A percentile compares a stretch with the other conserved stretches of the same genome.
These are phyloP conservation scores for Manduca sexta DNA, from an alignment of 1,140 invertebrate genomes.

Conservation along the genomic window DNA sequence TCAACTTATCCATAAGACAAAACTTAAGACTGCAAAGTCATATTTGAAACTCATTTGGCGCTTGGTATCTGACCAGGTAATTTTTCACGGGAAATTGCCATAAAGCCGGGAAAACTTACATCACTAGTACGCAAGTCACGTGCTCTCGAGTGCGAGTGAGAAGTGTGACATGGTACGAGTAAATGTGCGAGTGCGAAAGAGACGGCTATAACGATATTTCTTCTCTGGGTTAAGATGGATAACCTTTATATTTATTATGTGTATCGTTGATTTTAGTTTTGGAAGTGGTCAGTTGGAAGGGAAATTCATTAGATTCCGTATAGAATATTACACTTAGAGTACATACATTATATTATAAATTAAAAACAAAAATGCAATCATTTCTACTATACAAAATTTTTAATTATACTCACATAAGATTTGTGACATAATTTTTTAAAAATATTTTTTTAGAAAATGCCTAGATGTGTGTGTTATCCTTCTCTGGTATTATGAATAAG, in stretches of 20 bases:
- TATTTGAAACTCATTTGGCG: constrained; percentile 24
- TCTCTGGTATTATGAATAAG: too few relatives aligned
- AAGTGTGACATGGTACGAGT: constrained; percentile 8
- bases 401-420: too few relatives aligned
- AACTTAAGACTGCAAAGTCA: too few relatives aligned
- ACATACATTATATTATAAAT: too few relatives aligned
- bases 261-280: constrained; percentile 3
- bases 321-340: too few relatives aligned
- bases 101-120: constrained; percentile 31
- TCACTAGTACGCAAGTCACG: constrained; percentile 35
- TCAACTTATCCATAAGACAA: too few relatives aligned
- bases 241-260: constrained; percentile 23
- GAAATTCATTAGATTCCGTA: too few relatives aligned
- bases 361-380: too few relatives aligned
- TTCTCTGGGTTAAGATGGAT: constrained; percentile 22
- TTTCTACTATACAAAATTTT: too few relatives aligned
- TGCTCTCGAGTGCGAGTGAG: constrained; percentile 21
- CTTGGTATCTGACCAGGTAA: constrained; percentile 25
- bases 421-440: too few relatives aligned
- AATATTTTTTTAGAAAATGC: too few relatives aligned
- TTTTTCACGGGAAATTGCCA: constrained; percentile 36
- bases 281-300: background rate
- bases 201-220: constrained; percentile 21
- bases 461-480: too few relatives aligned
- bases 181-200: constrained; percentile 7